Evolutionary conservation across 2,113 vertebrate species (phyloP).

Genomic region (Jacana jacana): DNA sequence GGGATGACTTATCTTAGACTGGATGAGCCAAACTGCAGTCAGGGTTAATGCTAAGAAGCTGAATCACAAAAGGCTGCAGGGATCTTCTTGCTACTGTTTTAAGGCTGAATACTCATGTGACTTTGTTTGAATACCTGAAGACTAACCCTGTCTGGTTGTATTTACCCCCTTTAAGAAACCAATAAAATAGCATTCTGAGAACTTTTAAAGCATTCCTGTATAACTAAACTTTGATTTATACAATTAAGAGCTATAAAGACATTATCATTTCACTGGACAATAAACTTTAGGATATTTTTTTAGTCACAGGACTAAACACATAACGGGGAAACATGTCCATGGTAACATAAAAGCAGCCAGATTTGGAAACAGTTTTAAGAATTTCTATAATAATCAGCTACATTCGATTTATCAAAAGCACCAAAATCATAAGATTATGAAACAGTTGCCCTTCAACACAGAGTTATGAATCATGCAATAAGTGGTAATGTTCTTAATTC

Average conservation of each 20-base stretch:
- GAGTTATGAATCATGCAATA: background rate
- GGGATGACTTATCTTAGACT: background rate
- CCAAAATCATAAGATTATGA: background rate
- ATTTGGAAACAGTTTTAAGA: background rate
- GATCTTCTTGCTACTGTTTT: background rate
- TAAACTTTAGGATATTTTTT: background rate
- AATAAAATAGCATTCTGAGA: background rate
- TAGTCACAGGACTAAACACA: background rate
- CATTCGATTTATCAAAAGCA: background rate
- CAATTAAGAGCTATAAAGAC: background rate
- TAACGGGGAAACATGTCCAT: background rate
- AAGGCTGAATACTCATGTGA: background rate
- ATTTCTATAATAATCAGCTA: background rate
- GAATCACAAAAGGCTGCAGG: background rate
- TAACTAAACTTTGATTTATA: background rate
- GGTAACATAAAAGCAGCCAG: background rate
- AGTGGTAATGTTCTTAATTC: background rate
- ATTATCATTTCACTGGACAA: background rate
- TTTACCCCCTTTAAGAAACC: background rate
- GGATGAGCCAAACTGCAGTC: background rate
- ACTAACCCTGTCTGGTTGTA: background rate
- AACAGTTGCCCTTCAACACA: background rate
- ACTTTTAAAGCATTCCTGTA: background rate
- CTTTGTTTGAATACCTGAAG: background rate
- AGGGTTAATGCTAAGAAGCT: background rate